Evolutionary conservation across 2,113 vertebrate genomes (phyloP).

Genomic region (Halcyon senegalensis): DNA sequence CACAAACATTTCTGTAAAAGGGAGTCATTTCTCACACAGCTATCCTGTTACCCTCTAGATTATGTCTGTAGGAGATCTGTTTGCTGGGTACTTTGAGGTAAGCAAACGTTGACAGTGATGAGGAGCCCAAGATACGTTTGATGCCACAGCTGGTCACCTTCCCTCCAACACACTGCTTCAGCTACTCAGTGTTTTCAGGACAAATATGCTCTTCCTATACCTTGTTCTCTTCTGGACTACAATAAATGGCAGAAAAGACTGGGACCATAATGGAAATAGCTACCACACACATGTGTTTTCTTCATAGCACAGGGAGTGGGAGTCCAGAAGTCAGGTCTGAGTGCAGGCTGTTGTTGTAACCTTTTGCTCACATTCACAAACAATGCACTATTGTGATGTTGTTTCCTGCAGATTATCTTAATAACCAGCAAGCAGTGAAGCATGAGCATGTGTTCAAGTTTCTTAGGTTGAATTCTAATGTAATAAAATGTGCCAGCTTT

Average conservation of each 20-base stretch:
- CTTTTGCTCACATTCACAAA: conserved; percentile 50
- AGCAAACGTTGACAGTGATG: neutral
- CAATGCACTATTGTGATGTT: conserved; percentile 26
- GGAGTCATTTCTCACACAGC: neutral
- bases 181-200: fast-evolving
- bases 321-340: conserved; percentile 1
- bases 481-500: neutral
- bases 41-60: neutral
- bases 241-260: neutral
- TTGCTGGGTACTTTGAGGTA: neutral
- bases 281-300: neutral
- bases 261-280: neutral
- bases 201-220: neutral
- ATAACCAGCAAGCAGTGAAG: neutral
- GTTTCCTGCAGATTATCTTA: conserved; percentile 20
- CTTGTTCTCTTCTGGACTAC: neutral
- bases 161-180: neutral
- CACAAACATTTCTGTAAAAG: neutral
- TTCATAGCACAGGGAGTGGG: conserved; percentile 2
- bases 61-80: neutral
- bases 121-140: neutral
- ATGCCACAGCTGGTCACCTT: neutral
- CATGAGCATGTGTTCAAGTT: neutral
- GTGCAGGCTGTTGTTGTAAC: neutral
- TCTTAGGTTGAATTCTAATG: neutral